Evolutionary conservation across 2,888 invertebrate genomes (phyloP), one percentile per base, ranked within the genome.

Genomic region (Drosophila sordidula): DNA sequence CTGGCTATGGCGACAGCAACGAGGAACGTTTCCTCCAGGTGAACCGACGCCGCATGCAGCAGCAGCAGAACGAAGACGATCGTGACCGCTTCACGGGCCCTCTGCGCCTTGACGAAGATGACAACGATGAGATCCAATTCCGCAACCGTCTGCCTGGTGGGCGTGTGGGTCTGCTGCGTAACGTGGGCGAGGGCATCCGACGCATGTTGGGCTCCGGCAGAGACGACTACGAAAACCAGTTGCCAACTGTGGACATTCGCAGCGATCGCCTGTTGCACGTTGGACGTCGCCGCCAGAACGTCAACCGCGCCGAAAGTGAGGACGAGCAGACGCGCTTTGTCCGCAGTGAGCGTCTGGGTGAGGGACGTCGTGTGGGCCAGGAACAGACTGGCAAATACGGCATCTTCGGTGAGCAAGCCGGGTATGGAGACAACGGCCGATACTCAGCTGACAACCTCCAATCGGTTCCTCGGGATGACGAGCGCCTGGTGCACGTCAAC

Each of bases 241-340:
- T 84, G 65, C 80, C 88, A 44, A 73, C 71, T 4, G 45, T 64
- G 4, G 68, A 69, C 42, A 52, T 51, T 14, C 25, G 66, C 41
- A 86, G 69, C 52, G 70, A 64, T 32, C 86, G 86, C 5, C 63
- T 83, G 8, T 46, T 89, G 54, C 62, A 64, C 25, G 70, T 81
- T 5, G 71, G 62, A 9, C 89, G 89, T 25, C 87, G 89, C n/a
- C 86, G 84, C 6, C 59, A 69, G 32, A 52, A 51, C 9, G 5
- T 59, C 6, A 52, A 57, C 32, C 55, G 39, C 54, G 59, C 45
- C 2, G 50, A 55, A 0, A 22, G 52, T 22, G 54, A 75, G 9
- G 62, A 71, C 26, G 51, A 61, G 4, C 41, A 84, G 59, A 25
- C 70, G 6, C 67, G 32, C 14, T 41, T 29, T 5, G 44, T 55